Conservation (phyloP, 2,888 invertebrate genomes). For the Drosophila atroscutellata region DNA sequence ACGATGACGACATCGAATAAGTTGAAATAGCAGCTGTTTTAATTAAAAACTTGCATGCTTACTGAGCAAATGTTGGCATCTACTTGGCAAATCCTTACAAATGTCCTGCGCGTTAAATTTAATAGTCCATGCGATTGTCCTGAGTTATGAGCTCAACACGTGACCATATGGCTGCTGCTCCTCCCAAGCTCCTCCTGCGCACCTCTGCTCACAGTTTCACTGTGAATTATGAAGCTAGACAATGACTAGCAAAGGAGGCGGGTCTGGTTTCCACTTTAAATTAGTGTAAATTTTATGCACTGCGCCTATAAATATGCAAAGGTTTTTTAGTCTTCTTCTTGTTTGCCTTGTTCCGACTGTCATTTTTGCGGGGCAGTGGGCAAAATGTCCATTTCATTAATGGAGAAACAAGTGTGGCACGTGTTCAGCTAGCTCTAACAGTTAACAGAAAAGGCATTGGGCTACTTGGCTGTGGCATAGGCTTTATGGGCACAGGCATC, state of each 20-base stretch:
- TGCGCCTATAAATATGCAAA: conserved; percentile 70
- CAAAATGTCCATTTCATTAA: conserved; percentile 57
- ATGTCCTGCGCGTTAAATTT: conserved; percentile 62
- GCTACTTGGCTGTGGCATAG: conserved; percentile 9
- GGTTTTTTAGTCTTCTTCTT: conserved; percentile 18
- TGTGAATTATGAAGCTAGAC: conserved; percentile 49
- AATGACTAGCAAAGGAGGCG: conserved; percentile 41
- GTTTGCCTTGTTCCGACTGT: not conserved
- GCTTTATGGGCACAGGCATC: not conserved
- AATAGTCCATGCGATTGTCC: conserved; percentile 62
- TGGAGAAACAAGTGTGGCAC: conserved; percentile 50
- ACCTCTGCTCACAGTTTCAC: not conserved
- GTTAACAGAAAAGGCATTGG: not conserved
- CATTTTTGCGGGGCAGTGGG: not conserved
- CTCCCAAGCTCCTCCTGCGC: not conserved
- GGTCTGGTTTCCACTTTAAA: conserved; percentile 51
- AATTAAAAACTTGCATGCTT: conserved; percentile 55
- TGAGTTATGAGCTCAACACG: conserved; percentile 73
- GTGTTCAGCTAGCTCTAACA: conserved; percentile 9
- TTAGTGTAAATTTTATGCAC: conserved; percentile 64
- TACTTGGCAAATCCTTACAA: conserved; percentile 62
- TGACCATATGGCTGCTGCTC: conserved; percentile 69
- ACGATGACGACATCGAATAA: conserved; percentile 54
- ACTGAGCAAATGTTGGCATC: not conserved
- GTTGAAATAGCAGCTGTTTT: conserved; percentile 57